Evolutionary conservation across 2,888 invertebrate genomes (phyloP), one percentile per base, ranked within the genome.

Genomic region (Thymelicus lineola): DNA sequence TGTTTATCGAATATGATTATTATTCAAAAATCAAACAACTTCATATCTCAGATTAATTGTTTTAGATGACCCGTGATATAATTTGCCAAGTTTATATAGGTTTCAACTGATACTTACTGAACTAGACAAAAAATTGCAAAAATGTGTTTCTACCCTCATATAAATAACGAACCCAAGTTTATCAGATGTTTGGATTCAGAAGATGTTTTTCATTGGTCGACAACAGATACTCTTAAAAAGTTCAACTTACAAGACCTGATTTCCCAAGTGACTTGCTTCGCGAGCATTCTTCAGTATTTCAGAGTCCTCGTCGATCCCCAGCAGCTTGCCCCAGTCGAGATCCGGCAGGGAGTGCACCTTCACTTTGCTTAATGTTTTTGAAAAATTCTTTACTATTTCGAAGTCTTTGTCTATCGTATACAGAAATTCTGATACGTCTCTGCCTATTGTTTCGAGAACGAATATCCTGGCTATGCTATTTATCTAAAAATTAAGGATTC

Each of bases 391-490:
- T 0, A 92, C 74, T 3, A 90, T 79, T 50, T 85, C 75, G 58
- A 93, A 87, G 70, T 87, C 86, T 59, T 88, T 81, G 0, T 91
- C 88, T 7, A 93, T 80, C 0, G 83, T 79, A 71, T 94, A 92
- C 0, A 94, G 80, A 65, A 87, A 84, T 1, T 80, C 79, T n/a
- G 79, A 84, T 0, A 86, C 87, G 68, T 92, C 91, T 71, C 87
- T 90, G n/a, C 93, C 93, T 0, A 94, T 72, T 0, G 92, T 91
- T 73, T 93, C 89, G 80, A 91, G 86, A 17, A 94, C 85, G 0
- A 93, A 79, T 0, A 94, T 78, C 0, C 91, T 89, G 0, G 94
- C 93, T 86, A 94, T 91, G 50, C 82, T 80, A 73, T 94, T 93
- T 67, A 94, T 93, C 94, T 94, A 76, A 12, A 80, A 82, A 60